These are phyloP conservation scores for Antheraea mylitta DNA, from an alignment of 1,140 invertebrate genomes.

Conservation along the genomic window DNA sequence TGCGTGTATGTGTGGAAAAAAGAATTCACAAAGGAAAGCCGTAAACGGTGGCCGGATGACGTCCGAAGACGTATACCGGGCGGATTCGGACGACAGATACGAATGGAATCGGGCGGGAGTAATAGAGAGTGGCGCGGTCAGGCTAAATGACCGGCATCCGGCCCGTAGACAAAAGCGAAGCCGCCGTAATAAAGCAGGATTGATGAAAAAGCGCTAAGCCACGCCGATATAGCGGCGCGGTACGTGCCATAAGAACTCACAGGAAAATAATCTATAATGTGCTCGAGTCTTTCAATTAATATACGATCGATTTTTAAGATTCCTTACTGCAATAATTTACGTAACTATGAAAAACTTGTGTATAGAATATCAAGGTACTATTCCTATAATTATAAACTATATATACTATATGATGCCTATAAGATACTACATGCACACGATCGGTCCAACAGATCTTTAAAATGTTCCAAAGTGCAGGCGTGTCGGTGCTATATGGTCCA, in stretches of 20 bases:
- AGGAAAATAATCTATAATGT: no score
- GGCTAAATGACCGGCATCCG: constrained; percentile 72
- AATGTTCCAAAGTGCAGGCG: no score
- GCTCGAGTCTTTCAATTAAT: no score
- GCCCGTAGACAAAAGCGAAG: constrained; percentile 77
- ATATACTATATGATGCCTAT: no score
- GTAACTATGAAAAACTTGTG: no score
- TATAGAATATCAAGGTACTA: no score
- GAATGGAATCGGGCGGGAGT: constrained; percentile 69
- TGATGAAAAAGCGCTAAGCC: constrained; percentile 80
- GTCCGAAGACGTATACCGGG: constrained; percentile 55
- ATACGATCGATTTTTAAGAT: no score
- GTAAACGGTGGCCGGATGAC: constrained; percentile 34
- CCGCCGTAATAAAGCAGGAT: constrained; percentile 79
- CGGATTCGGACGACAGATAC: constrained; percentile 61
- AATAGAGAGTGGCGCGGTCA: constrained; percentile 66
- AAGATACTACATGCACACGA: no score
- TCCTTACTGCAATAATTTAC: no score
- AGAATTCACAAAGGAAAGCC: constrained; percentile 28
- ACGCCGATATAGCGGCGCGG: constrained; percentile 64
- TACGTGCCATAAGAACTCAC: constrained; percentile 15
- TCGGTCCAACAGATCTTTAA: no score
- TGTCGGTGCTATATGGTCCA: no score
- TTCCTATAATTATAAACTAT: no score
- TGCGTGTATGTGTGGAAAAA: constrained; percentile 1